Evolutionary conservation across 2,888 invertebrate genomes (phyloP), one percentile per base, ranked within the genome.

Genomic region (Nephrotoma appendiculata): DNA sequence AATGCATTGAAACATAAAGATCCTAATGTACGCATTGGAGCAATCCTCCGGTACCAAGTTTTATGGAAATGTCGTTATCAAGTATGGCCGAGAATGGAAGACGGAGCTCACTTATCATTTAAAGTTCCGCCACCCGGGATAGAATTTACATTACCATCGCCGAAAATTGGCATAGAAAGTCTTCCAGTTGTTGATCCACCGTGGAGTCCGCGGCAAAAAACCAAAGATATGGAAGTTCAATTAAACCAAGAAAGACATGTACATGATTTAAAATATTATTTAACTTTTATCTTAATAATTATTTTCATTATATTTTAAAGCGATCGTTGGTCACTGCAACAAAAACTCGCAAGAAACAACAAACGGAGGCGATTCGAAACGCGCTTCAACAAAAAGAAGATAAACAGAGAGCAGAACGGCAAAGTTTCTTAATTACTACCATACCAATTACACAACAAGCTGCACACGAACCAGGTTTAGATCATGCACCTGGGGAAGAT

Each of bases 71-170:
- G 98, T 88, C 94, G 99, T 1, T 98, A 98, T 90, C 99, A 99
- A 93, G 98, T 98, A 0, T 99, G 99, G 99, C 98, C 99, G 0
- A 94, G 99, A 87, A 98, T 99, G 99, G 99, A 99, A 91, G 99
- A 99, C 90, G 96, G 97, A 6, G 99, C 99, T 0, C 98, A 98
- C 87, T 92, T 97, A 87, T 95, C 97, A 0, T 99, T 99, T 91
- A 99, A 99, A 93, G 98, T 99, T 1, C 99, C 99, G 0, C 99
- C 99, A 0, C 99, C 99, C 0, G 98, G 98, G 31, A 99, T 99
- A 87, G 99, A 99, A 91, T 99, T 99, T 90, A 99, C 99, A 0
- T 92, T 99, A 86, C 99, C 99, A 0, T 99, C 99, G 0, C 99
- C 99, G 0, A 98, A 99, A 91, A 99, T 99, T 88, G 99, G 99